Base-by-base conservation (phyloP, 2,888 invertebrate species). In the Plagodis pulveraria region DNA sequence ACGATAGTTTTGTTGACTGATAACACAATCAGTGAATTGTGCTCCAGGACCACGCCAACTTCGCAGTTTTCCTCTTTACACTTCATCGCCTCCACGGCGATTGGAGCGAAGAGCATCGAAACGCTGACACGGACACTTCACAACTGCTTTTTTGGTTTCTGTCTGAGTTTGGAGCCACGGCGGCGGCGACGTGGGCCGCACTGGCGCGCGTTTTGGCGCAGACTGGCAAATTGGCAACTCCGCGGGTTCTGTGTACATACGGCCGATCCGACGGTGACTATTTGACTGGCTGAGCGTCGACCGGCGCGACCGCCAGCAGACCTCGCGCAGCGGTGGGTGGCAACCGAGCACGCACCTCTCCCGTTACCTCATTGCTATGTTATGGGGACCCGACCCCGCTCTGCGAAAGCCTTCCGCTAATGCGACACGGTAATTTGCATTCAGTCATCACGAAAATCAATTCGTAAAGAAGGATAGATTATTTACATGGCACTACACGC, bases 21-120 rank as follows among this genome's bases (percentile, higher is more conserved):
- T 65, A 93, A 84, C 76, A 93, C 92, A 73, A 93, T 93, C 83
- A 93, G 74, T 59, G 93, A 92, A 81, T 92, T 91, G 83, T 87
- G 90, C 76, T 91, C 93, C 75, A 91, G 86, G 73, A 93, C 86
- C 82, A 93, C 91, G 79, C 92, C 93, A 67, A 93, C 92, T 83
- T 93, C 93, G 78, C 93, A 93, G 81, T 93, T 93, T 85, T 90
- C 92, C 89, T 91, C 93, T 87, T 92, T 92, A 86, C 93, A 93
- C 93, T 93, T 93, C 93, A 93, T 93, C 92, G 92, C 91, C 88
- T 89, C 89, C 65, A 84, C 85, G 89, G 90, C 91, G 91, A 92
- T 89, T 71, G 88, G 87, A 90, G 91, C 85, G 87, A 91, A 91
- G 90, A 90, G 91, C 91, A 91, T 92, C 82, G 88, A 89, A 86